Conservation (phyloP, 2,113 vertebrate genomes). For the Gavialis gangeticus region DNA sequence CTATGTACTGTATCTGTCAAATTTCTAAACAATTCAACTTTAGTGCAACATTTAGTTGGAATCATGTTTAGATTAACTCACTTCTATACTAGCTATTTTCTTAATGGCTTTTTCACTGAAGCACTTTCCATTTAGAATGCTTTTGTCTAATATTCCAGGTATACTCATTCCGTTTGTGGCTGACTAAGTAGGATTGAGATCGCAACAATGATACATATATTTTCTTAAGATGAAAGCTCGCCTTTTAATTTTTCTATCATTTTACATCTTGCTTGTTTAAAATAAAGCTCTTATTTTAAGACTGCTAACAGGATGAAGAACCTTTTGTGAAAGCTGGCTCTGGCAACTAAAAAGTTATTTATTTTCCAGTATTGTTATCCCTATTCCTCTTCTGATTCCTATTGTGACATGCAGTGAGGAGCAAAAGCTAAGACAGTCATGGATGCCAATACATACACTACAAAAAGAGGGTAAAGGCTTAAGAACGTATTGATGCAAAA, state of each 20-base stretch:
- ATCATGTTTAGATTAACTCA: not conserved
- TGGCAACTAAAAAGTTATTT: not conserved
- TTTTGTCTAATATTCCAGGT: not conserved
- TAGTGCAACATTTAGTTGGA: not conserved
- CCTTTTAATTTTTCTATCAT: not conserved
- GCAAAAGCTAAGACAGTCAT: not conserved
- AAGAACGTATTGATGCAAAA: not conserved
- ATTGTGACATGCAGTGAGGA: not conserved
- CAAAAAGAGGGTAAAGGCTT: not conserved
- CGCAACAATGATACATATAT: not conserved
- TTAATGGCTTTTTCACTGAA: slow-evolving; percentile 52
- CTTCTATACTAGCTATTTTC: slow-evolving; percentile 27
- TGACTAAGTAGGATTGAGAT: not conserved
- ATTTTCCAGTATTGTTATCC: not conserved
- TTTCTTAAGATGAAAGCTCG: not conserved
- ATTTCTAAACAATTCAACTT: slow-evolving; percentile 28
- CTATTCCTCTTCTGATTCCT: not conserved
- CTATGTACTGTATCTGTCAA: not conserved
- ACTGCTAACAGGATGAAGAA: not conserved
- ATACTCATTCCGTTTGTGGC: not conserved
- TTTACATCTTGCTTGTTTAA: not conserved
- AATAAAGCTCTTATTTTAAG: not conserved
- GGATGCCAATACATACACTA: not conserved
- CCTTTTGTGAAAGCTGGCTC: not conserved
- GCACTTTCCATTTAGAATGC: not conserved